phyloP scores from a whole-genome alignment of 2,113 vertebrate species.

The Poeciliopsis prolifica region DNA sequence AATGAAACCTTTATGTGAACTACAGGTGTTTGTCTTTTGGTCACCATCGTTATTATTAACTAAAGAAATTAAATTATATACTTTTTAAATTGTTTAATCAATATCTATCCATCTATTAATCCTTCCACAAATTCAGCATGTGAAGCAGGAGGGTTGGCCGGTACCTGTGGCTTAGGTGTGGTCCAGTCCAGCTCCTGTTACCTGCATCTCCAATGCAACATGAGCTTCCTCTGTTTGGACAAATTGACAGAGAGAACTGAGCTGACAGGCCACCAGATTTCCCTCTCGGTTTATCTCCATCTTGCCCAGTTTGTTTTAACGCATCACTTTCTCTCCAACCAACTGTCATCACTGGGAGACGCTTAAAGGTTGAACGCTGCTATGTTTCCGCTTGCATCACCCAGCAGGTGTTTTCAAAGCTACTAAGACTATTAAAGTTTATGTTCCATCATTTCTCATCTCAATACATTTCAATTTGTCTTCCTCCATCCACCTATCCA shows the following conservation, averaged over 20 bases:
- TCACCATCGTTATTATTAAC: no score
- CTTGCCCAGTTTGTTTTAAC: constrained; percentile 13
- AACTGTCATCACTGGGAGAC: not conserved
- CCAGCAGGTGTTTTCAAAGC: not conserved
- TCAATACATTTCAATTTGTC: constrained; percentile 2
- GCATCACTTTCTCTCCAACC: constrained; percentile 19
- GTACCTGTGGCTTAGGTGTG: constrained; percentile 77
- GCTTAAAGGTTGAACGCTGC: not conserved
- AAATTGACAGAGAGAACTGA: constrained; percentile 87
- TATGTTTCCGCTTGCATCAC: not conserved
- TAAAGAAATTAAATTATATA: no score
- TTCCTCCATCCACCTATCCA: constrained; percentile 72
- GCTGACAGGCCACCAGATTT: constrained; percentile 84
- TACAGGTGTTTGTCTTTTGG: not conserved
- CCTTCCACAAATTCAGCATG: constrained; percentile 29
- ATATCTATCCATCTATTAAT: not conserved
- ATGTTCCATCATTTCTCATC: not conserved
- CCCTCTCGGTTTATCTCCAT: constrained; percentile 43
- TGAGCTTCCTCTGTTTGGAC: constrained; percentile 83
- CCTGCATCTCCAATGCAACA: constrained; percentile 80
- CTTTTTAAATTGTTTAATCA: not conserved
- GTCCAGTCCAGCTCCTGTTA: constrained; percentile 76
- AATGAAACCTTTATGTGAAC: not conserved
- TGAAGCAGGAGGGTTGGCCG: constrained; percentile 71
- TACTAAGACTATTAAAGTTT: not conserved